A percentile compares a stretch with the other conserved stretches of the same genome.
These are phyloP conservation scores for Chloroclysta siterata DNA, from an alignment of 2,888 invertebrate species.

Conservation along the genomic window DNA sequence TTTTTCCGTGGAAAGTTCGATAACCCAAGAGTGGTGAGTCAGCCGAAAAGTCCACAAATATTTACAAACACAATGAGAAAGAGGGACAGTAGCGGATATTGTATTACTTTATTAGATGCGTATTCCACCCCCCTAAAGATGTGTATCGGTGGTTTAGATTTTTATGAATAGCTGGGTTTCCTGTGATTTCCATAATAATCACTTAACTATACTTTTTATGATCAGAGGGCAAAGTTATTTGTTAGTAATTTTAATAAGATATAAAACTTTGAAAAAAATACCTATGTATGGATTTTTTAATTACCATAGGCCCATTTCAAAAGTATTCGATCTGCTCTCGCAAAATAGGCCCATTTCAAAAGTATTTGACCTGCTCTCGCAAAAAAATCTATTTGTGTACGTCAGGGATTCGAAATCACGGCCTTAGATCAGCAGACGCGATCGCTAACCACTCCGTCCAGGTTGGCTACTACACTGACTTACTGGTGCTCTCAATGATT, in stretches of 20 bases:
- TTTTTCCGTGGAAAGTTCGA: slow-evolving; percentile 12
- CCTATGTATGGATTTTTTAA: too few relatives aligned
- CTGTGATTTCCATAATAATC: slow-evolving; percentile 33
- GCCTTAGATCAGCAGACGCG: background rate
- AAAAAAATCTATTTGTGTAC: too few relatives aligned
- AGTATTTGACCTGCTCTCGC: too few relatives aligned
- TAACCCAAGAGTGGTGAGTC: slow-evolving; percentile 45
- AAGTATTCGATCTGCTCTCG: too few relatives aligned
- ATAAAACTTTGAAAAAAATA: background rate
- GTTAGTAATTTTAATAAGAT: background rate
- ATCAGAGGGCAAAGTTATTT: slow-evolving; percentile 7
- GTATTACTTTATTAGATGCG: slow-evolving; percentile 43
- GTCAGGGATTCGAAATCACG: too few relatives aligned
- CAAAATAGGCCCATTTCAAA: too few relatives aligned
- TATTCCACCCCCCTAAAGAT: slow-evolving; percentile 28
- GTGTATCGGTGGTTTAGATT: slow-evolving; percentile 26
- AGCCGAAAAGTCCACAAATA: slow-evolving; percentile 55
- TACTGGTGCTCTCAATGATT: slow-evolving; percentile 14
- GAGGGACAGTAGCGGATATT: slow-evolving; percentile 39
- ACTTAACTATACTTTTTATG: slow-evolving; percentile 20
- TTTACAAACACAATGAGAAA: slow-evolving; percentile 41
- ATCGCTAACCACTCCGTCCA: background rate
- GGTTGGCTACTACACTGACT: background rate
- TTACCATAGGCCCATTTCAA: too few relatives aligned
- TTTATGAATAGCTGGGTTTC: slow-evolving; percentile 31